These are phyloP conservation scores for Thripadectes ignobilis DNA, from an alignment of 2,797 vertebrate genomes.

Conservation along the genomic window DNA sequence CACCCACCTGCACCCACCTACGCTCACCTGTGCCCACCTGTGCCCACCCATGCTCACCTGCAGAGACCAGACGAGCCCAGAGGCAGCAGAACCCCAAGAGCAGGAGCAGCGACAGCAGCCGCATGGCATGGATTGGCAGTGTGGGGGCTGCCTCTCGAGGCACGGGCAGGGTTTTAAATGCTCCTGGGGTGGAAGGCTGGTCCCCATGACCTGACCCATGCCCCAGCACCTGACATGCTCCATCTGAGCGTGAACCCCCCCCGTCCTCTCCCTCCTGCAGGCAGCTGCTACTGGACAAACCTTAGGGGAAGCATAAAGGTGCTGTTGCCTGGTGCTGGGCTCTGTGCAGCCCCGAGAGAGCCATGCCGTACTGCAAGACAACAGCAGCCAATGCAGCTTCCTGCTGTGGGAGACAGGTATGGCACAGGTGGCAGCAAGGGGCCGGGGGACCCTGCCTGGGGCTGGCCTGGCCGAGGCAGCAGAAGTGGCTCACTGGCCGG, in stretches of 20 bases:
- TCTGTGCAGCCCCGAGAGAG: neutral
- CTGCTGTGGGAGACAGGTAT: fast-evolving
- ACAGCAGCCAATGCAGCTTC: neutral
- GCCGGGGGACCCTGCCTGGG: fast-evolving
- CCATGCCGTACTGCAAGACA: fast-evolving
- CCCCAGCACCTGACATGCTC: neutral
- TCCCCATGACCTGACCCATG: neutral
- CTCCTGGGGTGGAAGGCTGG: neutral
- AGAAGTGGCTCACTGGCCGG: neutral
- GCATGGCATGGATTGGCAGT: neutral
- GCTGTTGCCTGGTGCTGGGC: neutral
- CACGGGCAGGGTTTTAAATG: neutral
- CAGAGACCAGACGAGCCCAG: slow-evolving; percentile 18
- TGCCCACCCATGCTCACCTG: neutral
- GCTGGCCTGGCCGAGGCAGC: fast-evolving
- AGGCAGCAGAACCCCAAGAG: slow-evolving; percentile 58
- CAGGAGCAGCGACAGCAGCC: slow-evolving; percentile 11
- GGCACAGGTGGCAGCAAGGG: neutral
- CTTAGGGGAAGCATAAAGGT: neutral
- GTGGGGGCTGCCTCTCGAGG: neutral
- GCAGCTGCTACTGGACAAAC: neutral
- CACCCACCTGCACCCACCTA: neutral
- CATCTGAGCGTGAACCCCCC: neutral
- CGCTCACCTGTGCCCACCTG: neutral
- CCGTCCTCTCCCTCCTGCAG: fast-evolving